These are phyloP conservation scores for Eudorcas thomsonii DNA, from an alignment of 2,113 vertebrate genomes.

Conservation along the genomic window DNA sequence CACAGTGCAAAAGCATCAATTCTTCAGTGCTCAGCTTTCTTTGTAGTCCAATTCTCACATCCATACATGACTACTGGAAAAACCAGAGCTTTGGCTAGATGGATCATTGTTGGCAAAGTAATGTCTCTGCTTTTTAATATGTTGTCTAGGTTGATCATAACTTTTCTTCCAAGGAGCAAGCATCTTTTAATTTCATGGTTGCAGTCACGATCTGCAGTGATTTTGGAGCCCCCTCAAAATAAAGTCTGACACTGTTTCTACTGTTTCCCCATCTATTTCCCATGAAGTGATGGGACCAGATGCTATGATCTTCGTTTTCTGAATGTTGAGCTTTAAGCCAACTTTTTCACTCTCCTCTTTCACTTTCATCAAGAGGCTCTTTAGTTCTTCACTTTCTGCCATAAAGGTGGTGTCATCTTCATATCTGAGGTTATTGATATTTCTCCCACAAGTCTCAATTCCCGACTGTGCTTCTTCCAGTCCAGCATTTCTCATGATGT, in stretches of 20 bases:
- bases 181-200: not conserved
- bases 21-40: accelerated
- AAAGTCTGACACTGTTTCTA: not conserved
- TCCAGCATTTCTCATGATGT: not conserved
- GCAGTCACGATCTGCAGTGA: not conserved
- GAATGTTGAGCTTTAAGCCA: not conserved
- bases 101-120: not conserved
- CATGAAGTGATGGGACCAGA: not conserved
- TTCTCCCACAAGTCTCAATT: not conserved
- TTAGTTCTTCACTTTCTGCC: not conserved
- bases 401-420: not conserved
- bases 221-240: not conserved
- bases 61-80: not conserved
- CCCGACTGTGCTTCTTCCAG: not conserved
- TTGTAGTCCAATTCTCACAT: not conserved
- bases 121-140: not conserved
- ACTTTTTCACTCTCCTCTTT: not conserved
- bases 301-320: not conserved
- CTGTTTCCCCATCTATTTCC: not conserved
- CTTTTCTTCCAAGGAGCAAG: not conserved
- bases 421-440: not conserved
- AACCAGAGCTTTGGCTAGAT: not conserved
- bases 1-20: not conserved
- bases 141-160: not conserved
- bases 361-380: not conserved